Conservation (phyloP, 2,888 invertebrate species). For the Tetanocera ferruginea region DNA sequence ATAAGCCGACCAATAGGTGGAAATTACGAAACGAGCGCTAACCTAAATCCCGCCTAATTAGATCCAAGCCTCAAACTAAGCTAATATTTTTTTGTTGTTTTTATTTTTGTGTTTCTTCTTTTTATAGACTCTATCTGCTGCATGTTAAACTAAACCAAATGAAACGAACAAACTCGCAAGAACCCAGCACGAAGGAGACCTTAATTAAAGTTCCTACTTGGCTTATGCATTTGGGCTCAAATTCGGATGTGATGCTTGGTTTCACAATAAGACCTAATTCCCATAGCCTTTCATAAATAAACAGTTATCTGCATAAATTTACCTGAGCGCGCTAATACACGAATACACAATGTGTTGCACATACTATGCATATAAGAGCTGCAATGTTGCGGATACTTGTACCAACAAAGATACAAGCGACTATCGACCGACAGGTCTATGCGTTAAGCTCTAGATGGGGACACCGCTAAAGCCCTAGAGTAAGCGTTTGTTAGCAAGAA, state of each 20-base stretch:
- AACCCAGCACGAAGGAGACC: conserved; percentile 6
- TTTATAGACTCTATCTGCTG: too few species aligned
- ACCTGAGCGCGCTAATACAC: neutral
- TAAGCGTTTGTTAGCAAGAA: neutral
- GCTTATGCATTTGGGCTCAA: conserved; percentile 12
- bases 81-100: too few species aligned
- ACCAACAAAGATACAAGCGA: neutral
- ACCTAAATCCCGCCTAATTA: conserved; percentile 25
- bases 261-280: conserved; percentile 38
- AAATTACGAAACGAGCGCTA: neutral
- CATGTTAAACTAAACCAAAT: neutral
- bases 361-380: neutral
- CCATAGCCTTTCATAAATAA: conserved; percentile 35
- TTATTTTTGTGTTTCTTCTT: too few species aligned
- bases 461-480: neutral
- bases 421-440: neutral
- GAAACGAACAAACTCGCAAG: conserved; percentile 6
- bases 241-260: conserved; percentile 13
- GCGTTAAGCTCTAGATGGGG: neutral
- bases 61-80: neutral
- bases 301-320: conserved; percentile 37
- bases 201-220: conserved; percentile 24
- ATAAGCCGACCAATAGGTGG: conserved; percentile 16
- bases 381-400: neutral
- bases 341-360: neutral